Percentiles rank a stretch among this genome's conserved stretches.
These are phyloP conservation scores for Xiphorhynchus elegans DNA, from an alignment of 2,113 vertebrate species.

Conservation along the genomic window DNA sequence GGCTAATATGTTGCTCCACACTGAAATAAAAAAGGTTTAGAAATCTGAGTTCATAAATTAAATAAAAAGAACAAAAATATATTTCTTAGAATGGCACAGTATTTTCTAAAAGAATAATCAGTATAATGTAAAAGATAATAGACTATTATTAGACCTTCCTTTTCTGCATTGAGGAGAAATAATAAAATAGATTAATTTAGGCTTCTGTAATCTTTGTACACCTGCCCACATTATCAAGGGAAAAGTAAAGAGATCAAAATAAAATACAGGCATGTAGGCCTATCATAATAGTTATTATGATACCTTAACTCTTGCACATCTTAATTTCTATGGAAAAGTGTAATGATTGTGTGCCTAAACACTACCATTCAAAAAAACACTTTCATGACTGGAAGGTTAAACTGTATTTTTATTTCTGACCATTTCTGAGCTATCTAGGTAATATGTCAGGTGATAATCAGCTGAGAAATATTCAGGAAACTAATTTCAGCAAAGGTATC, in stretches of 20 bases:
- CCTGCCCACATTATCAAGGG: not conserved
- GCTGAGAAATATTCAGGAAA: not conserved
- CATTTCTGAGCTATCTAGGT: not conserved
- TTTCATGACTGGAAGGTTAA: not conserved
- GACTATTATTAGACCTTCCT: not conserved
- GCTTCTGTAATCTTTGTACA: not conserved
- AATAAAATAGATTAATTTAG: not conserved
- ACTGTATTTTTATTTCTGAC: not conserved
- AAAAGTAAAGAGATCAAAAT: not conserved
- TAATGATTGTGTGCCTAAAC: not conserved
- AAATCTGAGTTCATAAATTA: not conserved
- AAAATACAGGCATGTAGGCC: not conserved
- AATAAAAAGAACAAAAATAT: not conserved
- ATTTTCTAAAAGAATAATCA: not conserved
- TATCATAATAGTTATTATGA: not conserved
- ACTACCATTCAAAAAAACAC: not conserved
- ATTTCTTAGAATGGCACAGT: not conserved
- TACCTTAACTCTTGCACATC: not conserved
- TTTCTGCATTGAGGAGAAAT: not conserved
- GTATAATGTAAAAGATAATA: not conserved
- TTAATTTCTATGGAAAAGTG: not conserved
- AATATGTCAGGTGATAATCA: not conserved
- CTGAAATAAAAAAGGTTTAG: not conserved
- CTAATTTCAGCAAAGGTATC: not conserved
- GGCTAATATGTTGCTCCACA: not conserved